A percentile compares a stretch with the other conserved stretches of the same genome.
These are phyloP conservation scores for Zoanthus sansibaricus DNA, from an alignment of 92 coral and sea anemone species.

Conservation along the genomic window DNA sequence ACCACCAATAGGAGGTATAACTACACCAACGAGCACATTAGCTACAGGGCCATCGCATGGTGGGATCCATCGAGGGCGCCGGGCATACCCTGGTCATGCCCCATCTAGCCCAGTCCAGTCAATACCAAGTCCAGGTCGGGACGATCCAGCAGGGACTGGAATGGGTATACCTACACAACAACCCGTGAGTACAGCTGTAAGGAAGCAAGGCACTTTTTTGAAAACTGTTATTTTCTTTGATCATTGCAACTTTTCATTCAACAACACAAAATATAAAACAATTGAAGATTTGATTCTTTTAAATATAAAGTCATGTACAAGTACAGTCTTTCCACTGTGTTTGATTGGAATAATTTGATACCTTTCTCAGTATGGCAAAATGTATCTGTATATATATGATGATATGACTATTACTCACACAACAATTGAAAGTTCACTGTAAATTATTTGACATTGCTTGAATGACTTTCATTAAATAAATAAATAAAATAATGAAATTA, in stretches of 20 bases:
- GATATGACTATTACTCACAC: no score
- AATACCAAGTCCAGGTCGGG: slow-evolving; percentile 35
- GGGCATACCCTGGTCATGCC: slow-evolving; percentile 67
- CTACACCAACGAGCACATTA: slow-evolving; percentile 37
- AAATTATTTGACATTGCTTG: no score
- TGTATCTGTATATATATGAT: no score
- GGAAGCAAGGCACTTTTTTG: neutral
- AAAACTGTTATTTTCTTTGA: neutral
- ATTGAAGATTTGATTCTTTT: no score
- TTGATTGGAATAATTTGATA: no score
- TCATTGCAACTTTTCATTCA: neutral
- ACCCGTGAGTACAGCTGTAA: slow-evolving; percentile 64
- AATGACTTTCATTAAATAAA: no score
- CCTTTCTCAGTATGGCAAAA: no score
- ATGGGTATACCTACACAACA: slow-evolving; percentile 43
- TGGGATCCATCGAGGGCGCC: slow-evolving; percentile 69
- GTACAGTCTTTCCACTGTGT: no score
- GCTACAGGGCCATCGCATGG: slow-evolving; percentile 61
- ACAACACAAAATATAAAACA: no score
- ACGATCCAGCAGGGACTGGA: slow-evolving; percentile 57
- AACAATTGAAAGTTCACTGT: no score
- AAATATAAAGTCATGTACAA: no score
- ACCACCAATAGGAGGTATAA: slow-evolving; percentile 49
- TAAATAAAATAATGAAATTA: no score
- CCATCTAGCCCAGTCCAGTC: slow-evolving; percentile 66